These are phyloP conservation scores for Spatulosminthurus flaviceps DNA, from an alignment of 2,888 invertebrate species.

Conservation along the genomic window DNA sequence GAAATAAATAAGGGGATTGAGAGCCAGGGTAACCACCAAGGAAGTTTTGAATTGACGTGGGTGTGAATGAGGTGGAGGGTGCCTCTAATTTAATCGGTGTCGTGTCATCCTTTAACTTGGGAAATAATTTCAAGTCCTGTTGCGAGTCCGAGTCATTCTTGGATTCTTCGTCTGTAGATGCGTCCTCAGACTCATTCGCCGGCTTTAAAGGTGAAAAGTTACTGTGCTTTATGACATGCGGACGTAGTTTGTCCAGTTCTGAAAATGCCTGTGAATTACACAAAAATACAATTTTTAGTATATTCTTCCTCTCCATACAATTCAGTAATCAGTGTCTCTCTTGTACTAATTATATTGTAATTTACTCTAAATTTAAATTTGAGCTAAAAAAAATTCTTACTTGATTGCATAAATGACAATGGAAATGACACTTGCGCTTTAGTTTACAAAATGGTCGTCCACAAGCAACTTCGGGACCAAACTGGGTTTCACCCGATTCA, in stretches of 20 bases:
- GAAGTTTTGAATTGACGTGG: constrained; percentile 60
- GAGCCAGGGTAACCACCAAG: constrained; percentile 59
- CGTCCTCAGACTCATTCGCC: constrained; percentile 58
- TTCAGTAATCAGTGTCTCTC: no score
- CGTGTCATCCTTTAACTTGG: constrained; percentile 32
- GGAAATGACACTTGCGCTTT: constrained; percentile 80
- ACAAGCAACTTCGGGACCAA: constrained; percentile 75
- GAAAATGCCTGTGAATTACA: constrained; percentile 72
- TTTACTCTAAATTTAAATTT: no score
- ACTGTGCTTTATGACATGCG: constrained; percentile 78
- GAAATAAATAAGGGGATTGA: constrained; percentile 61
- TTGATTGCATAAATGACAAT: constrained; percentile 83
- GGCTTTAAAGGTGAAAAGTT: constrained; percentile 65
- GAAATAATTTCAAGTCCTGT: constrained; percentile 38
- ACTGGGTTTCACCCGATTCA: constrained; percentile 65
- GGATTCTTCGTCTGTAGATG: constrained; percentile 54
- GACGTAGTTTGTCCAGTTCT: constrained; percentile 75
- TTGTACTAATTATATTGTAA: no score
- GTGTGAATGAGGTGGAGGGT: constrained; percentile 54
- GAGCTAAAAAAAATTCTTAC: constrained; percentile 65
- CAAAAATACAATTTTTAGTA: no score
- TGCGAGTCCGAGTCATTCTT: constrained; percentile 41
- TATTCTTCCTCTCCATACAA: no score
- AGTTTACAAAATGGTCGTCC: constrained; percentile 82
- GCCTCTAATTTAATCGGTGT: constrained; percentile 37